Base-by-base conservation (phyloP, 2,113 vertebrate genomes). In the Tachycineta bicolor region DNA sequence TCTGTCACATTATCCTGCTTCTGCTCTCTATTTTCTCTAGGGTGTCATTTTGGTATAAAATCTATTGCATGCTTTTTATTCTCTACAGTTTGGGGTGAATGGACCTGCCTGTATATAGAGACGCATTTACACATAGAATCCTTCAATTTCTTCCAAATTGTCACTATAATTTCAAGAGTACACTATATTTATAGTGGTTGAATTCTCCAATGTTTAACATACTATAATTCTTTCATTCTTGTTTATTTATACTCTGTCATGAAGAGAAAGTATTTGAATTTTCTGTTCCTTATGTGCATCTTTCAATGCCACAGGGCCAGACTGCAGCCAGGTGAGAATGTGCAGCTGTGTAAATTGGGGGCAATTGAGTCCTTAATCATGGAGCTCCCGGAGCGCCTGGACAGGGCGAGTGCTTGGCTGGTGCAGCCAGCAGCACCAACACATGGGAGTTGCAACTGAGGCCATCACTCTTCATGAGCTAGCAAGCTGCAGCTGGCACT, bases 41-140 rank as follows among this genome's bases (percentile, higher is more conserved):
- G 78, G 92, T 94, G 58, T 91, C 82, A 94, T 96, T 97, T 86
- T 81, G 65, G 25, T 83, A 95, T 96, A 87, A 97, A 94, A 87
- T 71, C 19, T 85, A 91, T 58, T 85, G 28, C 43, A 37, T 83
- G 77, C 68, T 95, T 93, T 95, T 91, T 93, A 90, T 93, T 95
- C 70, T 86, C 53, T 47, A 67, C 70, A 74, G 34, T 84, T 94
- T 89, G 58, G 74, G 81, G 65, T 92, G 81, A 97, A 76, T 10
- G 1, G 39, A 70, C 49, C 39, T 89, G 78, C 50, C 75, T 83
- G 65, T 83, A 47, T 74, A 70, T 13, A 74, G 68, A 93, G 74
- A 77, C 70, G 77, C 67, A 88, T 93, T 95, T 85, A 76, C 75
- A 83, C 71, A 67, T 2, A 55, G 73, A n/a, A 75, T 79, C 89